Conservation (phyloP, 2,797 vertebrate genomes). For the Eremophila alpestris region DNA sequence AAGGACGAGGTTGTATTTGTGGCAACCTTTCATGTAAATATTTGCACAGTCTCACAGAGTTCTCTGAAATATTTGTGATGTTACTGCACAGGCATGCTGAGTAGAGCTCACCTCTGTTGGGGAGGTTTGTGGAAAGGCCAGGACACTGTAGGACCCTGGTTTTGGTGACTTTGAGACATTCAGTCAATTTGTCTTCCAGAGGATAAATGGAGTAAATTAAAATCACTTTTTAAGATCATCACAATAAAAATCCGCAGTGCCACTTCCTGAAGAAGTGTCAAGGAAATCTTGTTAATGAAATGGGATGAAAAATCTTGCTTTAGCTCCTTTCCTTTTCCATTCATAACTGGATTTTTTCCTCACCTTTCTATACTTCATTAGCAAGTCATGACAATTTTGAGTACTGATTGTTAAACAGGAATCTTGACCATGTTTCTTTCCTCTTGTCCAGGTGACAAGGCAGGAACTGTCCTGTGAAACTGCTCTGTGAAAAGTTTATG, state of each 20-base stretch:
- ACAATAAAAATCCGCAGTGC: background rate
- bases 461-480: background rate
- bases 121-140: background rate
- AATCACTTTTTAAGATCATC: background rate
- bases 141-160: background rate
- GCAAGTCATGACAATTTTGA: background rate
- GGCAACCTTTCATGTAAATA: background rate
- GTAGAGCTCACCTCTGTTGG: background rate
- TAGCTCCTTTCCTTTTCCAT: background rate
- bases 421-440: background rate
- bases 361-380: background rate
- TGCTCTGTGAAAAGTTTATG: background rate
- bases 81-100: fast-evolving
- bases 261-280: background rate
- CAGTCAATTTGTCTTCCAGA: background rate
- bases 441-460: background rate
- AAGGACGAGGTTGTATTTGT: background rate
- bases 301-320: background rate
- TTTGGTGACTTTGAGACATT: background rate
- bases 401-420: background rate
- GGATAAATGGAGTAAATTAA: background rate
- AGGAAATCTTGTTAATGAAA: background rate
- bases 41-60: background rate
- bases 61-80: background rate
- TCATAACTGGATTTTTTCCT: background rate